phyloP scores from a whole-genome alignment of 2,888 invertebrate species.

The Phyllotreta cruciferae region DNA sequence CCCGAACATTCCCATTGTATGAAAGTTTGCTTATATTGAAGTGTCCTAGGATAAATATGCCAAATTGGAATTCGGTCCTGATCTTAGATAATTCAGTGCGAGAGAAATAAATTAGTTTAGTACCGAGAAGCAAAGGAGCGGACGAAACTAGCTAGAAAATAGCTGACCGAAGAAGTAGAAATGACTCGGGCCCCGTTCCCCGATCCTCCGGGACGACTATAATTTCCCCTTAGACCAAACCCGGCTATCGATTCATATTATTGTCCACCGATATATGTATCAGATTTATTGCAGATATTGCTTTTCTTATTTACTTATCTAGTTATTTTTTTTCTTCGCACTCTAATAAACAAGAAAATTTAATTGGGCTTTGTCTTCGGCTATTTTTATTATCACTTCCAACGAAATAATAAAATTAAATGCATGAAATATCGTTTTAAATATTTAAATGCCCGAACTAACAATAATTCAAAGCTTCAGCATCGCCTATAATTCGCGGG shows the following conservation, averaged over 20 bases:
- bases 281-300: conserved; percentile 27
- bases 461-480: neutral
- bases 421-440: too few species aligned
- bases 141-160: conserved; percentile 20
- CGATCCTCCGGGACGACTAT: conserved; percentile 18
- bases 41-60: neutral
- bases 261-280: conserved; percentile 25
- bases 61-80: neutral
- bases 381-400: too few species aligned
- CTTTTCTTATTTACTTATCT: conserved; percentile 27
- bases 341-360: too few species aligned
- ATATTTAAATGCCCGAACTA: neutral
- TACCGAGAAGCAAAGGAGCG: conserved; percentile 2
- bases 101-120: conserved; percentile 18
- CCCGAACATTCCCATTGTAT: neutral
- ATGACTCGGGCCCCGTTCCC: neutral
- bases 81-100: conserved; percentile 6
- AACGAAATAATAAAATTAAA: too few species aligned
- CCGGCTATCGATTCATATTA: conserved; percentile 26
- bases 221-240: conserved; percentile 28
- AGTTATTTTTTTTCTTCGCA: neutral
- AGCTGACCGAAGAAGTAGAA: conserved; percentile 16
- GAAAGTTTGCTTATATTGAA: neutral
- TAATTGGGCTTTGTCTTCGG: too few species aligned
- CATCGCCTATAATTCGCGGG: neutral